These are phyloP conservation scores for Alsophila aescularia DNA, from an alignment of 2,888 invertebrate species.

Conservation along the genomic window DNA sequence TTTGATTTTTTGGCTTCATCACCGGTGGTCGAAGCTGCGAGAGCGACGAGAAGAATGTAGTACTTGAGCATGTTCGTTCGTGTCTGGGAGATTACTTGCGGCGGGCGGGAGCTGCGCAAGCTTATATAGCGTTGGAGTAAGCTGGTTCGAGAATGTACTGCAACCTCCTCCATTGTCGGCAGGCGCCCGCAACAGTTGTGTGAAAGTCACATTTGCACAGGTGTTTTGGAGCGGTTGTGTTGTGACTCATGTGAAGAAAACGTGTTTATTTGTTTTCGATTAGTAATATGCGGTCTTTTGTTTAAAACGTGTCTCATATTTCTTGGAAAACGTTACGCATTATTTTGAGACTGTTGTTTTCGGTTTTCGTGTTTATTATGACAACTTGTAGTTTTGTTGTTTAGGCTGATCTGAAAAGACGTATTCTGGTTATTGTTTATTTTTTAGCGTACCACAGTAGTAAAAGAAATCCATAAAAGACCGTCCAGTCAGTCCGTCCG, in stretches of 20 bases:
- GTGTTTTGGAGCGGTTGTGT: conserved; percentile 20
- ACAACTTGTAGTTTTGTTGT: too few species aligned
- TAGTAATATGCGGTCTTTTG: conserved; percentile 11
- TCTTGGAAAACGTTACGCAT: conserved; percentile 4
- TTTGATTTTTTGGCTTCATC: conserved; percentile 38
- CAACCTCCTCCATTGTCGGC: conserved; percentile 66
- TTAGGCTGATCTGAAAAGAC: too few species aligned
- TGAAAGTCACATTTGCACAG: conserved; percentile 44
- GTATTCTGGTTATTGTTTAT: too few species aligned
- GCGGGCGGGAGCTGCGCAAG: conserved; percentile 46
- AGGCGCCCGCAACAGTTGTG: conserved; percentile 67
- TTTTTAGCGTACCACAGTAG: too few species aligned
- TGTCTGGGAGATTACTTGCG: conserved; percentile 56
- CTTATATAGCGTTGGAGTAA: conserved; percentile 72
- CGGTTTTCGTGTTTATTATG: too few species aligned
- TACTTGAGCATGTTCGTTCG: conserved; percentile 62
- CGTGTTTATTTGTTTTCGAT: conserved; percentile 34
- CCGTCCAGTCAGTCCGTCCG: too few species aligned
- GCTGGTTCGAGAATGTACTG: conserved; percentile 74
- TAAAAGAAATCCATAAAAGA: too few species aligned
- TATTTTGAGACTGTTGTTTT: neutral
- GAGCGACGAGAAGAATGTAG: conserved; percentile 54
- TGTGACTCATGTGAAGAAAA: conserved; percentile 33
- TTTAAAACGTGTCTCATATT: too few species aligned
- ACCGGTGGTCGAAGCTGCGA: conserved; percentile 52